Percentiles rank a stretch among this genome's conserved stretches.
Evolutionary conservation across 2,113 vertebrate species (phyloP).

Genomic region (Sterrhoptilus dennistouni): DNA sequence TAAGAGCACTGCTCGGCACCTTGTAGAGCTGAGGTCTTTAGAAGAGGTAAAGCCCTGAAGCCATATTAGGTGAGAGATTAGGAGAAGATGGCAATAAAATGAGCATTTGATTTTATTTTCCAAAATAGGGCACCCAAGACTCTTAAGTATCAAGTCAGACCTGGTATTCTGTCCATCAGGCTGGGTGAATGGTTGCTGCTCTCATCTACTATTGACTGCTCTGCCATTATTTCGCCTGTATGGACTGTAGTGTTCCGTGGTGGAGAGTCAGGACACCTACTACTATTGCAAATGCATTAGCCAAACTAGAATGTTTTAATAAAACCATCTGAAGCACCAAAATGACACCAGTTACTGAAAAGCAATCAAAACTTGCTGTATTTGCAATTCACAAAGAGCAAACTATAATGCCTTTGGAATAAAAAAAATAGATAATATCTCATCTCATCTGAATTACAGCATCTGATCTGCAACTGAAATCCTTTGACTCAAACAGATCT

Average conservation of each 20-base stretch:
- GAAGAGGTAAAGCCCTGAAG: background rate
- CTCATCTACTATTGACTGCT: background rate
- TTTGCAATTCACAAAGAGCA: background rate
- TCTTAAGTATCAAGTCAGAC: background rate
- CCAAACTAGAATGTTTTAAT: background rate
- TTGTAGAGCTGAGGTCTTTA: background rate
- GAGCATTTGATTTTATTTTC: background rate
- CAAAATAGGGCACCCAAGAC: background rate
- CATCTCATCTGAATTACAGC: background rate
- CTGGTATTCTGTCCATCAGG: background rate
- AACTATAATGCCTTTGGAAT: background rate
- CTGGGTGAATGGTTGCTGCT: background rate
- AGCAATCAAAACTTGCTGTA: background rate
- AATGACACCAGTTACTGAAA: background rate
- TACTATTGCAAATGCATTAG: background rate
- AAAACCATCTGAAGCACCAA: background rate
- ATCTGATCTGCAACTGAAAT: background rate
- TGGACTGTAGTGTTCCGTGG: background rate
- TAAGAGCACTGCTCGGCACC: background rate
- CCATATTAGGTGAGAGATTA: background rate
- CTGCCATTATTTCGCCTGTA: background rate
- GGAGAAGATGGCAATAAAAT: background rate
- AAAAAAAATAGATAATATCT: background rate
- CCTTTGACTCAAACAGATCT: background rate
- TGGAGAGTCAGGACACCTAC: background rate